Conservation (phyloP, 2,888 invertebrate species). For the Drosophila setosimentum region DNA sequence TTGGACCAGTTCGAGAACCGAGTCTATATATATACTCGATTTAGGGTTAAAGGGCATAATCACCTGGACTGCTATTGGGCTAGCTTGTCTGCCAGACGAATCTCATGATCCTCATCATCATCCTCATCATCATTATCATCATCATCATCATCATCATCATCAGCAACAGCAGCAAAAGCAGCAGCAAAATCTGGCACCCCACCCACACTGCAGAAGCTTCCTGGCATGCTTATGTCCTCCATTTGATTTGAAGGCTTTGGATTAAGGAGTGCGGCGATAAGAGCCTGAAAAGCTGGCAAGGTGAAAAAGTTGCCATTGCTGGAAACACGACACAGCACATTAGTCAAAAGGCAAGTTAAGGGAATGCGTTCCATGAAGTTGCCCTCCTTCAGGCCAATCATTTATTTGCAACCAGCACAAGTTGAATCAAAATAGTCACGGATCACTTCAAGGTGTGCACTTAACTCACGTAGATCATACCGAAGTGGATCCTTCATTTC, state of each 20-base stretch:
- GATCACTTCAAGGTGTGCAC: background rate
- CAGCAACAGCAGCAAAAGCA: conserved; percentile 9
- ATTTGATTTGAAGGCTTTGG: conserved; percentile 56
- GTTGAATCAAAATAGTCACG: background rate
- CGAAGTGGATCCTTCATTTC: background rate
- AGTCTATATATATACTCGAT: conserved; percentile 6
- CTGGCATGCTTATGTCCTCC: conserved; percentile 13
- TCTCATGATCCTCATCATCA: conserved; percentile 31
- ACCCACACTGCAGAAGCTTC: background rate
- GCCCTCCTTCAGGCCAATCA: background rate
- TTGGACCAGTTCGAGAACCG: background rate
- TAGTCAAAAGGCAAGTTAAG: conserved; percentile 45
- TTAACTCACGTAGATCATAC: background rate
- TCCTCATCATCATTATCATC: conserved; percentile 20
- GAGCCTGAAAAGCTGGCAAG: conserved; percentile 32
- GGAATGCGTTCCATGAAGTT: background rate
- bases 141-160: background rate
- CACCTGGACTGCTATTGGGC: conserved; percentile 43
- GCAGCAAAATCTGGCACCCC: conserved; percentile 38
- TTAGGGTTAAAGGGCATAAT: conserved; percentile 14
- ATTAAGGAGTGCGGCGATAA: conserved; percentile 49
- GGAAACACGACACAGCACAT: conserved; percentile 48
- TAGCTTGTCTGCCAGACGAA: conserved; percentile 24
- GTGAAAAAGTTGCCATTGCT: conserved; percentile 36
- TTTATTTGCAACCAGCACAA: background rate